phyloP scores from a whole-genome alignment of 2,888 invertebrate genomes.

The Meteorus cinctellus region DNA sequence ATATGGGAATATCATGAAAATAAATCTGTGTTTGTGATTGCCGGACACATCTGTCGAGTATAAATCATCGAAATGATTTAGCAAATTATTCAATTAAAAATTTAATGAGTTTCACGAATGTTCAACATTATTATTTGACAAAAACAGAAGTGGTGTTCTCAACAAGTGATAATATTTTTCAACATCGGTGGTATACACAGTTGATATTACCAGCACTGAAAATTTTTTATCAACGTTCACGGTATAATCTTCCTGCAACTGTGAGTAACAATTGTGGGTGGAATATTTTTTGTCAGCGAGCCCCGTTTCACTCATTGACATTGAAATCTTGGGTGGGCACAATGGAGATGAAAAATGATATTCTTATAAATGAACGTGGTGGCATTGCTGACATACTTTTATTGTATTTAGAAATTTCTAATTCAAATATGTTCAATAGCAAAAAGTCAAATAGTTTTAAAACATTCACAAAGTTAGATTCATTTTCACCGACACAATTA shows the following conservation, averaged over 20 bases:
- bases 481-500: neutral
- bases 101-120: neutral
- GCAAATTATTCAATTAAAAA: constrained; percentile 4
- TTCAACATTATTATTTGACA: neutral
- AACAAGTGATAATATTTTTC: neutral
- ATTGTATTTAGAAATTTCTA: constrained; percentile 1
- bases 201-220: neutral
- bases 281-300: neutral
- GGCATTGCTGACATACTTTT: neutral
- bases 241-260: neutral
- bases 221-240: neutral
- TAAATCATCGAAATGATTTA: constrained; percentile 5
- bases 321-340: neutral
- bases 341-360: neutral
- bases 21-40: neutral
- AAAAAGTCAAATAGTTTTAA: neutral
- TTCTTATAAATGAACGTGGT: neutral
- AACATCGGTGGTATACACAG: neutral
- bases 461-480: neutral
- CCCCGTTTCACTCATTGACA: neutral
- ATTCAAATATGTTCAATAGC: neutral
- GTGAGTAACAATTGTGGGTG: neutral
- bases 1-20: neutral
- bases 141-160: neutral
- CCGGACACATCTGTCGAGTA: constrained; percentile 12